A percentile compares a stretch with the other conserved stretches of the same genome.
These are phyloP conservation scores for Struthio camelus DNA, from an alignment of 2,113 vertebrate species.

Conservation along the genomic window DNA sequence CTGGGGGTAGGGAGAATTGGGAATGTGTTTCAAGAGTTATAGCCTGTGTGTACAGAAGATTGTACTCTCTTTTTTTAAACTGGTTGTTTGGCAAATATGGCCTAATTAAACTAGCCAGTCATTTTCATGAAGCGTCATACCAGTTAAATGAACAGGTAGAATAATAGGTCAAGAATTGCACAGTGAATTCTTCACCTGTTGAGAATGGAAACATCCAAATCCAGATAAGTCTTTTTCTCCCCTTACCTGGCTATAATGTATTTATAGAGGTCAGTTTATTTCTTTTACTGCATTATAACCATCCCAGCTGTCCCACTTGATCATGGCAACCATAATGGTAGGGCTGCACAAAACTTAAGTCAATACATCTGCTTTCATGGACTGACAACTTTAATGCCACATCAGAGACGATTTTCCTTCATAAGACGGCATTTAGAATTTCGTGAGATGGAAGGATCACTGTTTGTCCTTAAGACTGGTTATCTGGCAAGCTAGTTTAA, in stretches of 20 bases:
- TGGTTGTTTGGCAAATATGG: slow-evolving; percentile 18
- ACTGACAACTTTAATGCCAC: neutral
- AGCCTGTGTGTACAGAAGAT: neutral
- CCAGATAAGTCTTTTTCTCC: neutral
- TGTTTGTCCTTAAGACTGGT: neutral
- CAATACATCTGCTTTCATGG: neutral
- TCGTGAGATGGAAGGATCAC: neutral
- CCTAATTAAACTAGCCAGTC: slow-evolving; percentile 38
- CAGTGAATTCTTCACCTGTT: neutral
- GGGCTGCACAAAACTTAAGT: neutral
- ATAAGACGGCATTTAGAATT: neutral
- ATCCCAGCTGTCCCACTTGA: neutral
- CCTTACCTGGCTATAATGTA: neutral
- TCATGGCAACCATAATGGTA: neutral
- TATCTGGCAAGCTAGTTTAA: neutral
- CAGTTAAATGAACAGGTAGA: neutral
- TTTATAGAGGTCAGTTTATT: neutral
- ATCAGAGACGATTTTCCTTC: neutral
- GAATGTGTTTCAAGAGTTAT: neutral
- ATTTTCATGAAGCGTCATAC: neutral
- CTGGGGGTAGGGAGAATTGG: neutral
- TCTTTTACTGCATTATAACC: neutral
- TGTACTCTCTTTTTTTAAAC: slow-evolving; percentile 33
- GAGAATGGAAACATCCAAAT: neutral
- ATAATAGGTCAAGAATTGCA: neutral